Percentiles rank a stretch among this genome's conserved stretches.
Evolutionary conservation across 2,888 invertebrate genomes (phyloP).

Genomic region (Catocala nupta): DNA sequence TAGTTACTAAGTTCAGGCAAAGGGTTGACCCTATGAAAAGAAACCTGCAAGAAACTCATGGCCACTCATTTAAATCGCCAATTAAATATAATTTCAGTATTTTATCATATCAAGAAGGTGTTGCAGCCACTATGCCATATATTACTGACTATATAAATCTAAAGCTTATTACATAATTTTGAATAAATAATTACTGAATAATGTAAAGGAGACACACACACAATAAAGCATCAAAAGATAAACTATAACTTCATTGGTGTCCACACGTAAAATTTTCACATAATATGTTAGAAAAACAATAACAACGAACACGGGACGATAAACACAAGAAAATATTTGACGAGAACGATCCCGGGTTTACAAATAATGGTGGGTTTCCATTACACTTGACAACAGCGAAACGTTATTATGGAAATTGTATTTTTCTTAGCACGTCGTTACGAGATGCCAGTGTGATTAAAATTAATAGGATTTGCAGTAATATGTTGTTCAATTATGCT

Average conservation of each 20-base stretch:
- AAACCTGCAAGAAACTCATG: too few relatives aligned
- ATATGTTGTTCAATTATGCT: too few relatives aligned
- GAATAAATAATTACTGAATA: too few relatives aligned
- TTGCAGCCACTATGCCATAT: too few relatives aligned
- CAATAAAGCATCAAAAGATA: background rate
- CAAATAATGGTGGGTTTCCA: constrained; percentile 52
- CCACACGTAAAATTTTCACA: constrained; percentile 53
- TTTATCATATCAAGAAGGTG: too few relatives aligned
- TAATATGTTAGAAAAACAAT: constrained; percentile 62
- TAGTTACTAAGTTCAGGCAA: too few relatives aligned
- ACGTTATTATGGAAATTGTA: constrained; percentile 18
- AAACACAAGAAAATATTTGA: constrained; percentile 65
- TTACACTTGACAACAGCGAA: constrained; percentile 24
- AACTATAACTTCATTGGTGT: constrained; percentile 35
- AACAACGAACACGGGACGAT: constrained; percentile 43
- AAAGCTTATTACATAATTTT: too few relatives aligned
- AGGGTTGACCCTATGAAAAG: too few relatives aligned
- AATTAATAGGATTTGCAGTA: constrained; percentile 8
- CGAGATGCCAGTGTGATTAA: constrained; percentile 2
- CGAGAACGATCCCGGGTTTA: constrained; percentile 50
- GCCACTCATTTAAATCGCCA: too few relatives aligned
- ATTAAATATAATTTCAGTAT: too few relatives aligned
- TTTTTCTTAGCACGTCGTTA: constrained; percentile 3
- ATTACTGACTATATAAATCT: too few relatives aligned
- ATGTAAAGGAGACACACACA: too few relatives aligned